These are phyloP conservation scores for Phortica variegata DNA, from an alignment of 1,140 invertebrate genomes.

Conservation along the genomic window DNA sequence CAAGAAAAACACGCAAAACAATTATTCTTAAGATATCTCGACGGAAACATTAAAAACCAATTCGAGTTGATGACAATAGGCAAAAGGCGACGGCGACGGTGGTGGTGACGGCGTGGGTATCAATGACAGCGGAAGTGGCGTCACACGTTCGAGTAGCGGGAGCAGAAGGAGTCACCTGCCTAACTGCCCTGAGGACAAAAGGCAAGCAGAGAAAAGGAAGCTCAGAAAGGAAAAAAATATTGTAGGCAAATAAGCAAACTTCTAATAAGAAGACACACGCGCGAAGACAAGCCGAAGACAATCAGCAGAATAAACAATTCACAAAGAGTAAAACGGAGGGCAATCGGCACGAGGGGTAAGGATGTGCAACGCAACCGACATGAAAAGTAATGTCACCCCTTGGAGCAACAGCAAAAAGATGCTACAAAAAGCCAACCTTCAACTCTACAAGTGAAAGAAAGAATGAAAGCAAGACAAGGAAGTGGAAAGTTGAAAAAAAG, in stretches of 20 bases:
- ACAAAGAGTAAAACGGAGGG: slow-evolving; percentile 10
- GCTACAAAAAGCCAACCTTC: too few species aligned
- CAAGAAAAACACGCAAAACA: slow-evolving; percentile 56
- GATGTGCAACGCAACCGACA: too few species aligned
- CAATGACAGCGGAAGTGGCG: slow-evolving; percentile 16
- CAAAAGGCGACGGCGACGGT: too few species aligned
- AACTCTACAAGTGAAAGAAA: too few species aligned
- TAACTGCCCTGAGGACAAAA: background rate
- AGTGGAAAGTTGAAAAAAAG: background rate
- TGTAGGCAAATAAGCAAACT: background rate
- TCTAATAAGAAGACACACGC: background rate
- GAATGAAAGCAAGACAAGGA: background rate
- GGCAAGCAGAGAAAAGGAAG: slow-evolving; percentile 2
- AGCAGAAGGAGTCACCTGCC: slow-evolving; percentile 12
- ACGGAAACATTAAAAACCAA: slow-evolving; percentile 58
- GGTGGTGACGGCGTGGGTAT: too few species aligned
- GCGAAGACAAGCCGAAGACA: slow-evolving; percentile 14
- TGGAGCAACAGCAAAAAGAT: too few species aligned
- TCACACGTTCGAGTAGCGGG: slow-evolving; percentile 30
- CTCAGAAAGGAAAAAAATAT: slow-evolving; percentile 46
- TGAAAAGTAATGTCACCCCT: slow-evolving; percentile 56
- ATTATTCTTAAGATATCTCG: slow-evolving; percentile 58
- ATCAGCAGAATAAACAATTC: slow-evolving; percentile 45
- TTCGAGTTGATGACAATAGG: slow-evolving; percentile 57
- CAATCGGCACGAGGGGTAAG: slow-evolving; percentile 18